Base-by-base conservation (phyloP, 2,797 vertebrate species). In the Acanthopagrus latus region DNA sequence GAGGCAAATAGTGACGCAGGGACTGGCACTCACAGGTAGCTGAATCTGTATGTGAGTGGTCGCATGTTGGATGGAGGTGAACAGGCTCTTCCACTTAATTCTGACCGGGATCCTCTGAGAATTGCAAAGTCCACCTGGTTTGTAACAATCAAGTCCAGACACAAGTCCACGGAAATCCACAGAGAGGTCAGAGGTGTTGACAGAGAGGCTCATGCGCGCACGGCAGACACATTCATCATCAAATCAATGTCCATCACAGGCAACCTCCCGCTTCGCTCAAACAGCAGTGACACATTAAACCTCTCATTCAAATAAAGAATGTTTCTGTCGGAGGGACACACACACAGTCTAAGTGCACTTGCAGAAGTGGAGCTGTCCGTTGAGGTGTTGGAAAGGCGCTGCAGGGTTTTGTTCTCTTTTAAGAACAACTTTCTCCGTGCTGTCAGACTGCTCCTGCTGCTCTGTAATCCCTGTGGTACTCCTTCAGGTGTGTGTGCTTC, bases 11-110 rank as follows among this genome's bases (percentile, higher is more conserved):
- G 41, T 23, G 43, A 21, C 21, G 55, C 44, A 76, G 62, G 62
- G 52, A 60, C 7, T 29, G 20, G 20, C 83, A 95, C 96, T 96
- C 77, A 96, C 96, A 96, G 87, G 88, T 95, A 96, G 85, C 95
- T 93, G 58, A 94, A 83, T 83, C 91, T 89, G 46, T 93, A 94
- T 54, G 93, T 91, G 67, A 93, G 69, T 86, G 93, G 59, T 82
- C 91, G 89, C 96, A 96, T 96, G 84, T 76, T 96, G 91, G 85
- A 86, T 81, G 66, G n/a, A 80, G 64, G 56, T 57, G 47, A 77
- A 47, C 20, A 73, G 25, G 44, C n/a, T 67, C 57, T 60, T 68
- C 52, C 52, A 54, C 29, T 60, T 41, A 80, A 64, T 80, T 59
- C 51, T 16, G 56, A 67, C 20, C 29, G 23, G 17, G 64, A 10